Percentiles rank a stretch among this genome's conserved stretches.
These are phyloP conservation scores for Rosalia funebris DNA, from an alignment of 2,888 invertebrate genomes.

Conservation along the genomic window DNA sequence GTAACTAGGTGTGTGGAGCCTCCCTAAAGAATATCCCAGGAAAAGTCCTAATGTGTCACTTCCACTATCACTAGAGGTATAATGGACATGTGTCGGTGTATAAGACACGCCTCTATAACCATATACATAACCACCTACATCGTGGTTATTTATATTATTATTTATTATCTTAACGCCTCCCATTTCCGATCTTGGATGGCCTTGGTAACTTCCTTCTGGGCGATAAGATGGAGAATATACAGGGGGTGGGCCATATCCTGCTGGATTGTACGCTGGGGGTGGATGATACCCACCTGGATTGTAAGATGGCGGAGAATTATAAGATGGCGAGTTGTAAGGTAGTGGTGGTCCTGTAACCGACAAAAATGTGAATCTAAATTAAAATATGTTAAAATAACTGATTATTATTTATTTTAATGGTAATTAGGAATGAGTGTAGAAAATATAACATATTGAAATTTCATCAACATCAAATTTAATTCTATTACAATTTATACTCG, in stretches of 20 bases:
- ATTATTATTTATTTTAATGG: no score
- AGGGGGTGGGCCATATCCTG: conserved; percentile 23
- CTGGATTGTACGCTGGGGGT: conserved; percentile 45
- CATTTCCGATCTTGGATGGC: neutral
- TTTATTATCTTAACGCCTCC: conserved; percentile 46
- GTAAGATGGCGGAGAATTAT: conserved; percentile 40
- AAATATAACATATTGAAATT: no score
- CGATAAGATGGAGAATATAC: conserved; percentile 14
- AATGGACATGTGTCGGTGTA: conserved; percentile 25
- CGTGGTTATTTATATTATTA: conserved; percentile 51
- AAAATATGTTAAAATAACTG: no score
- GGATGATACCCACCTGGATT: conserved; percentile 46
- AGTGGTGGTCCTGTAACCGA: conserved; percentile 32
- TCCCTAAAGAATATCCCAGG: conserved; percentile 53
- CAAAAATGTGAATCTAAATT: neutral
- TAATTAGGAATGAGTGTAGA: no score
- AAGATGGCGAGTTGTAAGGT: conserved; percentile 39
- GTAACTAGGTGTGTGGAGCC: conserved; percentile 52
- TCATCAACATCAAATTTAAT: no score
- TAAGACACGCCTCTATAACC: conserved; percentile 26
- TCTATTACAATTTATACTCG: no score
- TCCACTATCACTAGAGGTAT: conserved; percentile 50
- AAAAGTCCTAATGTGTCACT: conserved; percentile 55
- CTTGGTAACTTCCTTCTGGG: neutral
- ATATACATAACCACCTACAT: conserved; percentile 25